These are phyloP conservation scores for Pempheris klunzingeri DNA, from an alignment of 2,797 vertebrate species.

Conservation along the genomic window DNA sequence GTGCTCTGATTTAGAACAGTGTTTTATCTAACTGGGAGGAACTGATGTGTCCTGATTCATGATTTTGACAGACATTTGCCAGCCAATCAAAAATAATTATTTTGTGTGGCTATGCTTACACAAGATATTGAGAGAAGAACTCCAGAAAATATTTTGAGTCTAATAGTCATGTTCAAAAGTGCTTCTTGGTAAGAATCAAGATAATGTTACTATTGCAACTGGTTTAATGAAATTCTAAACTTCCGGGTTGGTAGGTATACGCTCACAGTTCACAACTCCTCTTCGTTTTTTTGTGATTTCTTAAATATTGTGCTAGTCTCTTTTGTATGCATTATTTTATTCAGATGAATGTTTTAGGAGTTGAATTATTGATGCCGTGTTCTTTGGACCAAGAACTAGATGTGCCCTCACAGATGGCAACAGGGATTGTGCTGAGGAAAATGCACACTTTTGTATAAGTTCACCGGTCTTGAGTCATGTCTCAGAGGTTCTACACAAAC, in stretches of 20 bases:
- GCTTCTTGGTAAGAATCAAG: background rate
- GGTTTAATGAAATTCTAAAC: background rate
- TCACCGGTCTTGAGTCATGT: conserved; percentile 45
- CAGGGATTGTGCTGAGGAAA: conserved; percentile 47
- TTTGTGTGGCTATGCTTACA: background rate
- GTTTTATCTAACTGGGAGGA: too few species aligned
- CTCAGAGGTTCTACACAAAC: conserved; percentile 63
- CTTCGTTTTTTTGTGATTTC: too few species aligned
- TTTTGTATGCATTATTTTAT: conserved; percentile 26
- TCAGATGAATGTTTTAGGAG: conserved; percentile 29
- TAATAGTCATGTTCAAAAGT: background rate
- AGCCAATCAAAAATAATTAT: background rate
- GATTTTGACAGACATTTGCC: background rate
- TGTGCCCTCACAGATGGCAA: conserved; percentile 48
- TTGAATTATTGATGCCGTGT: conserved; percentile 64
- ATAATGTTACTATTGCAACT: background rate
- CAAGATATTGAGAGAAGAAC: background rate
- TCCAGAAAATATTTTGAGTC: background rate
- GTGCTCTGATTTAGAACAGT: too few species aligned
- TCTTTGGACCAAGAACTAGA: conserved; percentile 50
- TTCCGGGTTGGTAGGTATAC: background rate
- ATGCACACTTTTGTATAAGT: conserved; percentile 28
- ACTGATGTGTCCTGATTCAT: too few species aligned
- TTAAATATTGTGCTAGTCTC: conserved; percentile 30
- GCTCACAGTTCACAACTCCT: too few species aligned